These are phyloP conservation scores for Candoia aspera DNA, from an alignment of 2,113 vertebrate species.

Conservation along the genomic window DNA sequence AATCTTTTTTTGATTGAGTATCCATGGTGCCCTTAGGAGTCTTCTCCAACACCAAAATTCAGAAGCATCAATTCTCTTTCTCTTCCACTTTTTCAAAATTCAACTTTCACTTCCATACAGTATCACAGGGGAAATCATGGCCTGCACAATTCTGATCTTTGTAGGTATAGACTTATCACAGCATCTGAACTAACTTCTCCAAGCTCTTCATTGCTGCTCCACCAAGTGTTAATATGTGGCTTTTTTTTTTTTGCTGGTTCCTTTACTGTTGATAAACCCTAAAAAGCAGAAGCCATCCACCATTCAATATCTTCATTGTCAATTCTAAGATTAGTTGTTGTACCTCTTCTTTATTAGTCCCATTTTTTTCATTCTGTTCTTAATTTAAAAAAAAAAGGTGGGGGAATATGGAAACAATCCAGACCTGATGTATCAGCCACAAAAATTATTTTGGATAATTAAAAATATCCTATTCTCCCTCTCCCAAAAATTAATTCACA, in stretches of 20 bases:
- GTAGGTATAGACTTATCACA: background rate
- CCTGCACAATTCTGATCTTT: background rate
- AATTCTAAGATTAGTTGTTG: too few species aligned
- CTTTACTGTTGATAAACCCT: background rate
- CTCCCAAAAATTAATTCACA: too few species aligned
- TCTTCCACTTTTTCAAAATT: background rate
- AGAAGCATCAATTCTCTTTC: background rate
- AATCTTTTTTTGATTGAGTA: constrained; percentile 8
- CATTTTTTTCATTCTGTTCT: background rate
- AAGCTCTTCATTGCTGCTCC: background rate
- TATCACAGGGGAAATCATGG: background rate
- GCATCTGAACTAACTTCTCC: background rate
- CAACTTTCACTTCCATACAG: background rate
- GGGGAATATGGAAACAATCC: background rate
- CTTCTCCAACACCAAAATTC: background rate
- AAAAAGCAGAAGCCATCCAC: too few species aligned
- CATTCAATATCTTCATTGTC: too few species aligned
- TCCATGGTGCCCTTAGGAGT: background rate
- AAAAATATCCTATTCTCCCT: background rate
- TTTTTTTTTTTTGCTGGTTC: background rate
- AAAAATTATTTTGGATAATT: background rate
- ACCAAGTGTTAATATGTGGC: background rate
- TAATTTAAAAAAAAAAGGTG: background rate
- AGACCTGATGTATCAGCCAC: background rate
- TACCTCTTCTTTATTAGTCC: background rate